These are phyloP conservation scores for Caenorhabditis latens DNA, from an alignment of 1,140 invertebrate species.

Conservation along the genomic window DNA sequence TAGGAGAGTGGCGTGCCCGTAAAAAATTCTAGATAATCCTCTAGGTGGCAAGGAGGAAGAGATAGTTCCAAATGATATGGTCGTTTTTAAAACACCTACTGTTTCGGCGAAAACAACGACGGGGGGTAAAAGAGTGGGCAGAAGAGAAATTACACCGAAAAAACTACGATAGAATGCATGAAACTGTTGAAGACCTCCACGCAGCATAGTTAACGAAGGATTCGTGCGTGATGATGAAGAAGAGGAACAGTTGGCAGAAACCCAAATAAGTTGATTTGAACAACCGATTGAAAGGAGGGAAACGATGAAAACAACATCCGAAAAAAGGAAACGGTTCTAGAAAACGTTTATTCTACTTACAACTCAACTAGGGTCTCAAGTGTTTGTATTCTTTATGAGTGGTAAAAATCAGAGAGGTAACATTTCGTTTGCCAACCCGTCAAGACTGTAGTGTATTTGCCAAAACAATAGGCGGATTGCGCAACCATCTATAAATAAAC, in stretches of 20 bases:
- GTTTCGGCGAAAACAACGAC: constrained; percentile 19
- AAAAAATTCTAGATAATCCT: constrained; percentile 42
- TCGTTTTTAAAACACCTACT: constrained; percentile 43
- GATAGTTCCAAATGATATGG: constrained; percentile 54
- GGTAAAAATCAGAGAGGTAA: constrained; percentile 11
- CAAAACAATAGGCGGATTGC: constrained; percentile 49
- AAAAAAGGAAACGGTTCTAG: neutral
- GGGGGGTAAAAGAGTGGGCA: constrained; percentile 1
- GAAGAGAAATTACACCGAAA: constrained; percentile 14
- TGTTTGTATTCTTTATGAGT: constrained; percentile 44
- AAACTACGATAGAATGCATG: neutral
- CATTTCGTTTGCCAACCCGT: constrained; percentile 29
- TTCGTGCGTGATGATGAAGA: constrained; percentile 26
- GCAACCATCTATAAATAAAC: constrained; percentile 53
- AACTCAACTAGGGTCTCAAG: neutral
- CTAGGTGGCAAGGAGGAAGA: constrained; percentile 7
- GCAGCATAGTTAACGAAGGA: constrained; percentile 21
- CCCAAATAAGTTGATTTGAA: neutral
- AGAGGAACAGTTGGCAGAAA: constrained; percentile 15
- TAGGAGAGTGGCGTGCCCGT: neutral
- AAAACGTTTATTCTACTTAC: constrained; percentile 36
- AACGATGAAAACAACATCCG: neutral
- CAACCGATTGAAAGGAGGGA: neutral
- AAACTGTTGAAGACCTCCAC: constrained; percentile 3
- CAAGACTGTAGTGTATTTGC: constrained; percentile 44